phyloP scores from a whole-genome alignment of 2,797 vertebrate genomes.

The Phalanger gymnotis region DNA sequence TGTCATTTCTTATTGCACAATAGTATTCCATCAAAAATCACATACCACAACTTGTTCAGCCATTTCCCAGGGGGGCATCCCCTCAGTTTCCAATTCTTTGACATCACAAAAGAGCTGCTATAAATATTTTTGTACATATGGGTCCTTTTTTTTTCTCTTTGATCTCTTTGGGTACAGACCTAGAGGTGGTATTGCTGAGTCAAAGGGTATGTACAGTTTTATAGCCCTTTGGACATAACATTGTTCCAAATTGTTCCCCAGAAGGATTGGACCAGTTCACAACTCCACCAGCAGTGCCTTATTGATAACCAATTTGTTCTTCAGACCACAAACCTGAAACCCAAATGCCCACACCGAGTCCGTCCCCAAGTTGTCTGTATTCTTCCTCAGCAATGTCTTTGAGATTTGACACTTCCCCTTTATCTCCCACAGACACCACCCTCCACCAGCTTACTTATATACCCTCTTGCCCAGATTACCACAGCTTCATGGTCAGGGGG shows the following conservation, averaged over 20 bases:
- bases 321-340: not conserved
- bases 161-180: not conserved
- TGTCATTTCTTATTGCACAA: not conserved
- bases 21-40: not conserved
- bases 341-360: not conserved
- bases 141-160: not conserved
- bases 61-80: not conserved
- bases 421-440: not conserved
- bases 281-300: not conserved
- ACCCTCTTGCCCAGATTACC: not conserved
- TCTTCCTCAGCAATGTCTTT: not conserved
- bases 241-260: not conserved
- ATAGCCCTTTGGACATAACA: not conserved
- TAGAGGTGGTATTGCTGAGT: not conserved
- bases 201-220: not conserved
- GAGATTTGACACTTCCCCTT: not conserved
- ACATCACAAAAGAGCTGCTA: not conserved
- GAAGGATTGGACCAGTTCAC: not conserved
- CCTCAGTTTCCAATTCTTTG: not conserved
- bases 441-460: not conserved
- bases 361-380: not conserved
- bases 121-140: not conserved
- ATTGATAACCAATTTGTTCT: not conserved
- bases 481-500: not conserved
- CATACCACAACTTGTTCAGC: not conserved